Base-by-base conservation (phyloP, 2,888 invertebrate genomes). In the Idaea dimidiata region DNA sequence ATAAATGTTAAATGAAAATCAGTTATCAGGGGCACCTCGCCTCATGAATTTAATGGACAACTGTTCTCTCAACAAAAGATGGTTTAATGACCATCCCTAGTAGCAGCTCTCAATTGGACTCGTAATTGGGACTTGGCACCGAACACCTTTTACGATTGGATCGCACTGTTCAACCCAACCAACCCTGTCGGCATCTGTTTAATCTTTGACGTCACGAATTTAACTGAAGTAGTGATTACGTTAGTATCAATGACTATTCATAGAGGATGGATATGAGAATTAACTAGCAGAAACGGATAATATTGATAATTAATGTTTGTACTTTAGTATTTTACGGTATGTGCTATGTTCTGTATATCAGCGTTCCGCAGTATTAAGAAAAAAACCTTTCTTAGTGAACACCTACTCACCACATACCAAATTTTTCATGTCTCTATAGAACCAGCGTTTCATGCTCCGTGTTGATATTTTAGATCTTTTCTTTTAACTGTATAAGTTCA, bases 121-220 rank as follows among this genome's bases (percentile, higher is more conserved):
- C 72, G 83, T 87, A 84, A 88, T 86, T 85, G 84, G 77, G 76
- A 79, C 75, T 83, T 80, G 81, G 82, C 81, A 83, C 79, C 76
- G 71, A 77, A 70, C 74, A 77, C 81, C 82, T 85, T 87, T 86
- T 85, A 83, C 84, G 79, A 83, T 76, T 79, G 75, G 80, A 82
- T 78, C 76, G 79, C 75, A 76, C 74, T 72, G 69, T 62, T 62
- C 65, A 67, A 62, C 60, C 60, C 58, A 24, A 43, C 43, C 43
- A 24, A 43, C 43, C 43, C 43, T 43, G 58, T 66, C 53, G 62
- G 59, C 60, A 68, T 67, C 66, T 61, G 60, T 64, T 67, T 66
- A 66, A 56, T 62, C 43, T 43, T 61, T 63, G 66, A 62, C 64
- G 62, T 61, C 64, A 56, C 18, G 18, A 56, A 56, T 17, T 18